phyloP scores from a whole-genome alignment of 2,797 vertebrate genomes.

The Anguilla obscura region DNA sequence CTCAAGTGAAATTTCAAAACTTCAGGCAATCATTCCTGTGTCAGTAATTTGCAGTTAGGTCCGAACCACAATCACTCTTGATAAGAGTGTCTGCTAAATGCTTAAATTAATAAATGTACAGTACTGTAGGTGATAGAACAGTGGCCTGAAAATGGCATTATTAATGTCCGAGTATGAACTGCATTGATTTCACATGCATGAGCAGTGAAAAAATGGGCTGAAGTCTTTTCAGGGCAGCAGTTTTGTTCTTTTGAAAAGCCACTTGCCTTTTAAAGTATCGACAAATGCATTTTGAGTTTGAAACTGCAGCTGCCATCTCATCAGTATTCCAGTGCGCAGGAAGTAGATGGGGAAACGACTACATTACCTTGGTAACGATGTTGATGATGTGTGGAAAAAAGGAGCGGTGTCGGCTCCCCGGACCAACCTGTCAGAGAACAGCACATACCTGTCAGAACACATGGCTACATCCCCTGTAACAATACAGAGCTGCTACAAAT shows the following conservation, averaged over 20 bases:
- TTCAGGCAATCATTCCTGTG: background rate
- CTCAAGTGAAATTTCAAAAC: background rate
- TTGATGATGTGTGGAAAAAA: conserved; percentile 10
- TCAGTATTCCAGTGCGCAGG: conserved; percentile 12
- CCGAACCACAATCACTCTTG: background rate
- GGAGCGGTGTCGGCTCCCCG: background rate
- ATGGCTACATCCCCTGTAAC: conserved; percentile 1
- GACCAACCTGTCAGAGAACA: conserved; percentile 1
- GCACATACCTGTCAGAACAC: conserved; percentile 24
- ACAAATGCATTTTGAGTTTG: background rate
- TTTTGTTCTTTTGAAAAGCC: conserved; percentile 12
- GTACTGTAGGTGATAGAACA: background rate
- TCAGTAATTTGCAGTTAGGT: background rate
- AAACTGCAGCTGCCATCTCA: conserved; percentile 11
- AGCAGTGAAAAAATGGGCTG: background rate
- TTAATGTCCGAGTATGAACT: background rate
- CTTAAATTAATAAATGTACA: background rate
- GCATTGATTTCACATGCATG: background rate
- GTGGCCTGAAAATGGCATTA: background rate
- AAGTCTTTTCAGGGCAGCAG: background rate
- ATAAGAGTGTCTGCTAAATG: background rate
- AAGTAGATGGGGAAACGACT: conserved; percentile 9
- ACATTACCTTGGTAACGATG: conserved; percentile 12
- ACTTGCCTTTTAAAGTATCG: conserved; percentile 15
- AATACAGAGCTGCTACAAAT: background rate